phyloP scores from a whole-genome alignment of 2,888 invertebrate genomes.

The Caenorhabditis macrosperma region DNA sequence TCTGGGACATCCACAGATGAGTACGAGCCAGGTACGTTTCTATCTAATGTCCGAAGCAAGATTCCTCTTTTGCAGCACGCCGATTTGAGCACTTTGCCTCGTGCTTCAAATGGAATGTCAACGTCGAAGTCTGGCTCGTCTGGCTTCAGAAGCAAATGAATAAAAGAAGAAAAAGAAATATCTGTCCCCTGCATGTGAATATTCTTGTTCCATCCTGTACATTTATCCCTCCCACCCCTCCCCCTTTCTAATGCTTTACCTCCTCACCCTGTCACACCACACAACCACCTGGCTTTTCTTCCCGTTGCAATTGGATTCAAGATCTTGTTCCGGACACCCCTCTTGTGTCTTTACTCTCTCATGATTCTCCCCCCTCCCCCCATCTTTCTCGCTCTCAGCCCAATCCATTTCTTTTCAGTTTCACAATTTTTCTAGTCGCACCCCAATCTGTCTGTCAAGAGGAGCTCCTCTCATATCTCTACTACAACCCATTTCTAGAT shows the following conservation, averaged over 20 bases:
- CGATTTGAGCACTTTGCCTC: constrained; percentile 17
- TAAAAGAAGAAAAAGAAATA: not conserved
- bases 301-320: constrained; percentile 45
- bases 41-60: not conserved
- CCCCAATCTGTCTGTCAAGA: not conserved
- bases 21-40: constrained; percentile 15
- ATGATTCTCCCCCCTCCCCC: constrained; percentile 19
- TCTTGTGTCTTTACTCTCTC: constrained; percentile 1
- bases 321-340: constrained; percentile 18
- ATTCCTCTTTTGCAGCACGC: constrained; percentile 24
- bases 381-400: not conserved
- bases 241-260: constrained; percentile 38
- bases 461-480: constrained; percentile 15
- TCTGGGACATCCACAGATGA: constrained; percentile 38
- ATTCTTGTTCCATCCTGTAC: constrained; percentile 45
- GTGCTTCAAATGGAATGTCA: constrained; percentile 38
- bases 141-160: constrained; percentile 39
- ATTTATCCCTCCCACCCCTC: constrained; percentile 9
- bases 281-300: constrained; percentile 30
- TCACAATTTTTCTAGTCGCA: constrained; percentile 16
- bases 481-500: constrained; percentile 15
- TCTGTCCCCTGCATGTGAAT: constrained; percentile 20
- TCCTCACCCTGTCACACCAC: constrained; percentile 31
- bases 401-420: constrained; percentile 24
- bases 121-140: constrained; percentile 26